phyloP scores from a whole-genome alignment of 2,888 invertebrate genomes.

The Ethmia dodecea region DNA sequence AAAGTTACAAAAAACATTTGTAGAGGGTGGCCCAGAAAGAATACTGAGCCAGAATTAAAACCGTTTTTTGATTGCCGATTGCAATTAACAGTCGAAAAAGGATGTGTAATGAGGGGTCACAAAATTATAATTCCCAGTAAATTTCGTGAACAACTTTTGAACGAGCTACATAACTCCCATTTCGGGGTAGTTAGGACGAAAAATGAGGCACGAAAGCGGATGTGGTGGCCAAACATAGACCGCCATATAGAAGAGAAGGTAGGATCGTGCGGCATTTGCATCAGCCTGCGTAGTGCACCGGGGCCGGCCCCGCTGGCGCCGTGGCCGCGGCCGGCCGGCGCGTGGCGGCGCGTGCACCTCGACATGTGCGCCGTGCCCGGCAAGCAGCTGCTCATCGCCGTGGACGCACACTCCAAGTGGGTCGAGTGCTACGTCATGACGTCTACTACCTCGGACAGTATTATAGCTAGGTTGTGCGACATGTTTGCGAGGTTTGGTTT shows the following conservation, averaged over 20 bases:
- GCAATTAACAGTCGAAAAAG: not conserved
- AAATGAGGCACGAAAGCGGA: not conserved
- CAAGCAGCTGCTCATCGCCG: constrained; percentile 9
- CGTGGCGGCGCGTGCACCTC: constrained; percentile 9
- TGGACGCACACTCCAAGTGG: constrained; percentile 15
- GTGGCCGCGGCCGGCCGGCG: constrained; percentile 2
- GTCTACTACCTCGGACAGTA: too few relatives aligned
- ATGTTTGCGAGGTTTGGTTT: constrained; percentile 1
- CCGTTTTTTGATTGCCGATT: not conserved
- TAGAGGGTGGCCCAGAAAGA: constrained; percentile 1
- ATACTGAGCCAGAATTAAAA: not conserved
- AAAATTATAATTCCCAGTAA: not conserved
- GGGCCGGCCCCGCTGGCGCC: not conserved
- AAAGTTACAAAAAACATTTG: constrained; percentile 1
- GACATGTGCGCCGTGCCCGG: constrained; percentile 10
- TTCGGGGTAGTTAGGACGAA: not conserved
- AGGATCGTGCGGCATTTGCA: not conserved
- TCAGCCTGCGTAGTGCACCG: constrained; percentile 1
- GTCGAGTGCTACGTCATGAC: too few relatives aligned
- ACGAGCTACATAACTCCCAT: not conserved
- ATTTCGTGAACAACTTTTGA: not conserved
- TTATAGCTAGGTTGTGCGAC: constrained; percentile 13
- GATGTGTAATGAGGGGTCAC: not conserved
- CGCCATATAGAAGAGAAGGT: not conserved
- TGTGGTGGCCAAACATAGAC: not conserved